Evolutionary conservation across 1,140 invertebrate genomes (phyloP), one percentile per base, ranked within the genome.

Genomic region (Brachionus koreanus): DNA sequence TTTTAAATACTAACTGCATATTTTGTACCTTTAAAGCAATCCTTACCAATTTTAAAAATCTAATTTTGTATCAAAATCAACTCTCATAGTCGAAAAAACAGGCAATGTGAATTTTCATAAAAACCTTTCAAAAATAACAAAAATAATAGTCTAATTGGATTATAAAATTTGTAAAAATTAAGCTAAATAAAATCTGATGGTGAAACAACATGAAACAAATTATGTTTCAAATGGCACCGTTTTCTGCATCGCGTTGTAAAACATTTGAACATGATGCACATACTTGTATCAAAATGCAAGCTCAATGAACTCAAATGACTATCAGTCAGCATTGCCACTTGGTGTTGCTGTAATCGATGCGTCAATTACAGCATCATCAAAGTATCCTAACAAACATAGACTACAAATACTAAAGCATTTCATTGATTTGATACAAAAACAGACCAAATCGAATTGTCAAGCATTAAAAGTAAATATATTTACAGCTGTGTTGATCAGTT

Each of bases 351-450:
- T 98, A 5, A 97, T 99, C 79, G 96, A 99, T 88, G 92, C 94
- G 84, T 94, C 96, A 1, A 95, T n/a, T 98, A 0, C 90, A 92
- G 57, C 98, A 98, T 86, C 93, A n/a, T n/a, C 95, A 1, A 91
- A 93, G 75, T 95, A 98, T 5, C 93, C 95, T 2, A 94, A 95
- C 85, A 98, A 98, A 86, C 96, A 99, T 89, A 87, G 95, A 83
- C 89, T 97, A 46, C 96, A 99, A 90, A 97, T 99, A 93, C 88
- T 99, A 39, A 94, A 97, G 82, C 97, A 99, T 87, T 99, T 99
- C 86, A 91, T 91, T 42, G 96, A 98, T 85, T 97, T 95, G 86
- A 95, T 98, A 72, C 92, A 79, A 83, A 87, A 93, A 84, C 94
- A 95, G 83, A 84, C 77, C 77, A 42, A 61, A 39, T 94, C 95